These are phyloP conservation scores for Lepidocolaptes lacrymiger DNA, from an alignment of 2,797 vertebrate species.

Conservation along the genomic window DNA sequence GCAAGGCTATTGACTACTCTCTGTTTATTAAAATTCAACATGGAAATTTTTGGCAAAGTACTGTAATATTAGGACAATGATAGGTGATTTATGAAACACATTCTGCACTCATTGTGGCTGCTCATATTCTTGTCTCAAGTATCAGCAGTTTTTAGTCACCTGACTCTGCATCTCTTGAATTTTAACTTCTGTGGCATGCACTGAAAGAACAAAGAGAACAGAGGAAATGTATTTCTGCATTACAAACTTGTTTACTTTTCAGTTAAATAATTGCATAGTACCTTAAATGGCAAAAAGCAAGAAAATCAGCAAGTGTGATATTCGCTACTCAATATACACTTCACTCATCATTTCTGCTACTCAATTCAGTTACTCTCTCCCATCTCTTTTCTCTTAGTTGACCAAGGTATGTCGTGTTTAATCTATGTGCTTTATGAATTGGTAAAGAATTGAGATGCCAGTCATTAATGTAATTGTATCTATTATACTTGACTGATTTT, in stretches of 20 bases:
- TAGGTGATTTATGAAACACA: not conserved
- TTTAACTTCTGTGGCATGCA: not conserved
- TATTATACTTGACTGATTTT: not conserved
- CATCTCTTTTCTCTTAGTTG: not conserved
- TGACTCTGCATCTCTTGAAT: not conserved
- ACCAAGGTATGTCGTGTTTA: not conserved
- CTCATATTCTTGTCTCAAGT: not conserved
- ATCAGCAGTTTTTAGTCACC: not conserved
- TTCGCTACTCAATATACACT: not conserved
- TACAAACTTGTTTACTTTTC: not conserved
- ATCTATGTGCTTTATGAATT: not conserved
- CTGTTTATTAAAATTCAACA: not conserved
- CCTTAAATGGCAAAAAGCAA: not conserved
- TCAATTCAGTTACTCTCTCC: not conserved
- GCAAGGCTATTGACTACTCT: not conserved
- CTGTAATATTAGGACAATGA: not conserved
- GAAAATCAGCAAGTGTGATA: not conserved
- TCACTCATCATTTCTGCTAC: not conserved
- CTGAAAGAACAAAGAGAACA: not conserved
- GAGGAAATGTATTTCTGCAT: not conserved
- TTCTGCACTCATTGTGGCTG: not conserved
- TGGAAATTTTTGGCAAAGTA: not conserved
- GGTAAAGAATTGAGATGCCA: not conserved
- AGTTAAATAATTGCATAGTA: not conserved
- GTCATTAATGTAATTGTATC: not conserved